Conservation (phyloP, 2,113 vertebrate genomes). For the Paraplagusia blochii region DNA sequence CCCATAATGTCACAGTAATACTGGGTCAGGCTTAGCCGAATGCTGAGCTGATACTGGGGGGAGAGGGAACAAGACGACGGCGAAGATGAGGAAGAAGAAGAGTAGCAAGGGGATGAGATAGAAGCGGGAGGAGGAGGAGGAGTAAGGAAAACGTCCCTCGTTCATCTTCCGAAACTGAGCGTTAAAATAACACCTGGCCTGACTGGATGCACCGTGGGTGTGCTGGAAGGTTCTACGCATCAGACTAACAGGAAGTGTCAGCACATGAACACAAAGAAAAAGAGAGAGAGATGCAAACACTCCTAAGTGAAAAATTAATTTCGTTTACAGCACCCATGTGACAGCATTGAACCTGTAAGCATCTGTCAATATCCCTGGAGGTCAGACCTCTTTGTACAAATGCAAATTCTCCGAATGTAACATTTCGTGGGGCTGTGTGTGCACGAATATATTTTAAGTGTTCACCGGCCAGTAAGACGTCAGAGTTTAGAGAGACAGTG, state of each 20-base stretch:
- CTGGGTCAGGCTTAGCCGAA: constrained; percentile 73
- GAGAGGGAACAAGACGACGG: not conserved
- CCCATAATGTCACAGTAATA: constrained; percentile 76
- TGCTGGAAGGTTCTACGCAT: constrained; percentile 51
- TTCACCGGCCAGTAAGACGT: constrained; percentile 36
- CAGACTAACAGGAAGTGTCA: constrained; percentile 54
- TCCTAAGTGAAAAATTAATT: not conserved
- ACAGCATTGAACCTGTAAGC: constrained; percentile 27
- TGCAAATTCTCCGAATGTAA: constrained; percentile 35
- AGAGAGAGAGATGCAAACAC: constrained; percentile 9
- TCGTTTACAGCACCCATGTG: not conserved
- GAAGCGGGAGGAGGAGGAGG: constrained; percentile 32
- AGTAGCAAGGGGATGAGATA: constrained; percentile 27
- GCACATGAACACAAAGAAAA: constrained; percentile 11
- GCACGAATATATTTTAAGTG: constrained; percentile 11
- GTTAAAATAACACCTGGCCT: constrained; percentile 71
- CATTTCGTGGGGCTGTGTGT: constrained; percentile 14
- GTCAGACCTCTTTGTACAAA: constrained; percentile 32
- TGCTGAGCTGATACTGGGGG: constrained; percentile 52
- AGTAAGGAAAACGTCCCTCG: constrained; percentile 60
- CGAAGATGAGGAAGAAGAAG: constrained; percentile 24
- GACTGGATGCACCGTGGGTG: constrained; percentile 62
- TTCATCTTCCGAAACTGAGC: constrained; percentile 69
- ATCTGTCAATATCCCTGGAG: constrained; percentile 25
- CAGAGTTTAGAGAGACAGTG: constrained; percentile 44